Conservation (phyloP, 2,888 invertebrate species). For the Oegoconia quadripuncta region DNA sequence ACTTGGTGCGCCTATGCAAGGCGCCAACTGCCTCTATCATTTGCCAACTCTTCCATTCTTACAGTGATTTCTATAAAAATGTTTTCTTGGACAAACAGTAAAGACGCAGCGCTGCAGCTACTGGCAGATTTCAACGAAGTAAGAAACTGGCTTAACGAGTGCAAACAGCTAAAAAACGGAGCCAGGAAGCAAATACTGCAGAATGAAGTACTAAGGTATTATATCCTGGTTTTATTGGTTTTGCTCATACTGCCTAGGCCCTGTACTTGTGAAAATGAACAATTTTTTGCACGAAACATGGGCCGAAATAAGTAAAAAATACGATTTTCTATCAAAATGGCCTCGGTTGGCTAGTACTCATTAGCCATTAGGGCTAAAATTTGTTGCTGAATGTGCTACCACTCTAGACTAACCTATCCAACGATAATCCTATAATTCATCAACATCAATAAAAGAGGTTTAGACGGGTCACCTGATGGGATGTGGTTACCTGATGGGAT, state of each 20-base stretch:
- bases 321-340: too few species aligned
- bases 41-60: not conserved
- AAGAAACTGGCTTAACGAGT: conserved; percentile 85
- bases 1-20: too few species aligned
- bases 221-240: not conserved
- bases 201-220: conserved; percentile 80
- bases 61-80: not conserved
- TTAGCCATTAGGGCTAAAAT: too few species aligned
- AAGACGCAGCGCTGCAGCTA: conserved; percentile 87
- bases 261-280: not conserved
- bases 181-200: conserved; percentile 78
- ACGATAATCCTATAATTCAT: too few species aligned
- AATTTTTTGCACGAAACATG: not conserved
- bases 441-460: too few species aligned
- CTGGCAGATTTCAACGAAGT: conserved; percentile 90
- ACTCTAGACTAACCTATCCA: too few species aligned
- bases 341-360: too few species aligned
- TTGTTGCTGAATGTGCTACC: too few species aligned
- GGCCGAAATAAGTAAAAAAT: not conserved
- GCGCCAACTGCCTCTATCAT: too few species aligned
- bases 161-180: conserved; percentile 73
- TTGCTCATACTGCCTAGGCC: too few species aligned
- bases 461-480: too few species aligned
- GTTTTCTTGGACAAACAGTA: conserved; percentile 33
- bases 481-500: too few species aligned